Evolutionary conservation across 2,888 invertebrate genomes (phyloP), one percentile per base, ranked within the genome.

Genomic region (Netelia melanura): DNA sequence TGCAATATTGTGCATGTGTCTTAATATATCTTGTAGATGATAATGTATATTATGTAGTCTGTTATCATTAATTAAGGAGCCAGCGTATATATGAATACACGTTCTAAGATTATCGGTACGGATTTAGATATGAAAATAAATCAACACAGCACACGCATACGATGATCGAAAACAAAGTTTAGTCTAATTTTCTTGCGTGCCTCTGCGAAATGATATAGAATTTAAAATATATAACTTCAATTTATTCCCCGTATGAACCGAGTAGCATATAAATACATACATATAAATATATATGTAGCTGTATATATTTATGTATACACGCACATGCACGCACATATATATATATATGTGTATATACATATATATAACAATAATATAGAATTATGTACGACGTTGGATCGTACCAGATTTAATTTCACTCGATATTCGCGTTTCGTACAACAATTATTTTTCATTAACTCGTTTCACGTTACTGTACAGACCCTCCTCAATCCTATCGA

Each of bases 51-150:
- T 70, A 54, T 17, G 14, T 74, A 54, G 17, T 52, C 38, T 38
- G n/a, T 11, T 52, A 58, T 58, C 56, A 65, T 65, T 56, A 56
- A 44, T 54, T 54, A 23, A 44, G 38, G 11, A 75, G 6, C 52
- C n/a, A 17, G 72, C 38, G 21, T 81, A 70, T 67, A 56, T 48
- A 43, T 38, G 38, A 6, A 67, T 43, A 82, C n/a, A 64, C n/a
- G n/a, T 54, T 77, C 23, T 64, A 76, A 38, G 10, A 81, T 68
- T 74, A 38, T 64, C 72, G 58, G 70, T 30, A 14, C 43, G 48
- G 43, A 52, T 80, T 74, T 74, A 58, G 9, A 70, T 65, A 79
- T 81, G 70, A 79, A 43, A 82, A 85, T 81, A 84, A 84, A 84
- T 64, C 62, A 38, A 85, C 61, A 76, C 71, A 30, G 30, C 80